A percentile compares a stretch with the other conserved stretches of the same genome.
These are phyloP conservation scores for Silurus asotus DNA, from an alignment of 2,113 vertebrate genomes.

Conservation along the genomic window DNA sequence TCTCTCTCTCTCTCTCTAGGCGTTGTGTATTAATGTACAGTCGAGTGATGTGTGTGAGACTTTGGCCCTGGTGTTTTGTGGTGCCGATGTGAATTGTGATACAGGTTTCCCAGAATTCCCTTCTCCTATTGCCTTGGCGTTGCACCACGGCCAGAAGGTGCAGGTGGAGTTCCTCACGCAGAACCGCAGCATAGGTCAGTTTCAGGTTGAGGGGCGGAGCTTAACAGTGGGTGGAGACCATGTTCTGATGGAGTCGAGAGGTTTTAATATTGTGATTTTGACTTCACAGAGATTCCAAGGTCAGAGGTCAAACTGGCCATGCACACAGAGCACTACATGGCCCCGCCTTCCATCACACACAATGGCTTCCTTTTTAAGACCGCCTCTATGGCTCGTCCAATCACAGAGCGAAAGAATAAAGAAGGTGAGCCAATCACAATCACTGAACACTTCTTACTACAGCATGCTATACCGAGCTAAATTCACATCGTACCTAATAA, in stretches of 20 bases:
- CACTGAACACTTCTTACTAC: too few species aligned
- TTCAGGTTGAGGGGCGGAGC: neutral
- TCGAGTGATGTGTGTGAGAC: slow-evolving; percentile 90
- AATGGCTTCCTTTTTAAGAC: slow-evolving; percentile 93
- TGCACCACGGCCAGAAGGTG: slow-evolving; percentile 77
- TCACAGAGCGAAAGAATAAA: slow-evolving; percentile 79
- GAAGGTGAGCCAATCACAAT: slow-evolving; percentile 75
- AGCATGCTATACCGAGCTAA: too few species aligned
- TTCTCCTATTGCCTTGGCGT: slow-evolving; percentile 77
- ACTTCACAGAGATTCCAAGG: slow-evolving; percentile 77
- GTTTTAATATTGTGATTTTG: neutral
- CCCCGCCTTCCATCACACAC: slow-evolving; percentile 79
- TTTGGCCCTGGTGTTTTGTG: slow-evolving; percentile 88
- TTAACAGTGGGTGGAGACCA: neutral
- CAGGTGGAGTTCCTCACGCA: slow-evolving; percentile 88
- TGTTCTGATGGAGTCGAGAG: neutral
- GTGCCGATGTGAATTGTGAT: slow-evolving; percentile 83
- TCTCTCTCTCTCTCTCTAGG: slow-evolving; percentile 66
- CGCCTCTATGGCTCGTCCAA: slow-evolving; percentile 79
- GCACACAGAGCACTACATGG: slow-evolving; percentile 74
- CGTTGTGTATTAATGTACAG: slow-evolving; percentile 86
- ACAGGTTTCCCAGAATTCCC: slow-evolving; percentile 76
- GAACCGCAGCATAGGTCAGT: slow-evolving; percentile 85
- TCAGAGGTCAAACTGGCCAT: slow-evolving; percentile 65
- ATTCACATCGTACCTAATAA: too few species aligned